phyloP scores from a whole-genome alignment of 2,888 invertebrate species.

The Noctua janthina region DNA sequence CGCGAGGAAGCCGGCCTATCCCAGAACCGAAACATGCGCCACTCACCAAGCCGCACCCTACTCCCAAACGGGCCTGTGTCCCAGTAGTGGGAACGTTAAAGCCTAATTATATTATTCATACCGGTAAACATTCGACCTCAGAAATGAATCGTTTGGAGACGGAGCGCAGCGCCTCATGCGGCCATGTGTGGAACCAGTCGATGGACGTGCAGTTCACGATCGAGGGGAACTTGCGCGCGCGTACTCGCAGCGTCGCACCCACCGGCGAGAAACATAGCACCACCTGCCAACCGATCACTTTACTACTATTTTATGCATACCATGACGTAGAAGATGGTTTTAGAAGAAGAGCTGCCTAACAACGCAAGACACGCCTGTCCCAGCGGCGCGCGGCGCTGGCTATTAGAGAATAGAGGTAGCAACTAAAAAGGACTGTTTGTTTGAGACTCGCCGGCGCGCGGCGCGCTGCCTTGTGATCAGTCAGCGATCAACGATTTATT shows the following conservation, averaged over 20 bases:
- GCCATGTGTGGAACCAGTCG: constrained; percentile 99
- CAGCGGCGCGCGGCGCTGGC: no score
- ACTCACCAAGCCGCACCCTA: not conserved
- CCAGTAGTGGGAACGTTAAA: not conserved
- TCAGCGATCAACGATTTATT: no score
- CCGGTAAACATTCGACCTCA: constrained; percentile 94
- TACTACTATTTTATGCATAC: not conserved
- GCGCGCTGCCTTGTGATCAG: no score
- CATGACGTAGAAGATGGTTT: no score
- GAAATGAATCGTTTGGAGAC: constrained; percentile 96
- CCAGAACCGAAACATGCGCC: not conserved
- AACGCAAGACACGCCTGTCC: no score
- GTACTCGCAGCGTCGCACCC: constrained; percentile 96
- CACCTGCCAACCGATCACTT: constrained; percentile 81
- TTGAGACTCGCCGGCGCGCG: no score
- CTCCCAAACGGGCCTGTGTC: not conserved
- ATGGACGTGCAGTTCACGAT: constrained; percentile 97
- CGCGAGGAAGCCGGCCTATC: not conserved
- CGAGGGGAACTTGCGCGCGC: constrained; percentile 98
- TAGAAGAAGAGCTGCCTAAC: no score
- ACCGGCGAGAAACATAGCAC: constrained; percentile 98
- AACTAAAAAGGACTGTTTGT: no score
- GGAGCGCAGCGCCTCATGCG: constrained; percentile 96
- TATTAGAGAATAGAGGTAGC: no score
- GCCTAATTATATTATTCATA: constrained; percentile 72